Percentiles rank a stretch among this genome's conserved stretches.
These are phyloP conservation scores for Polyodon spathula DNA, from an alignment of 2,113 vertebrate species.

Conservation along the genomic window DNA sequence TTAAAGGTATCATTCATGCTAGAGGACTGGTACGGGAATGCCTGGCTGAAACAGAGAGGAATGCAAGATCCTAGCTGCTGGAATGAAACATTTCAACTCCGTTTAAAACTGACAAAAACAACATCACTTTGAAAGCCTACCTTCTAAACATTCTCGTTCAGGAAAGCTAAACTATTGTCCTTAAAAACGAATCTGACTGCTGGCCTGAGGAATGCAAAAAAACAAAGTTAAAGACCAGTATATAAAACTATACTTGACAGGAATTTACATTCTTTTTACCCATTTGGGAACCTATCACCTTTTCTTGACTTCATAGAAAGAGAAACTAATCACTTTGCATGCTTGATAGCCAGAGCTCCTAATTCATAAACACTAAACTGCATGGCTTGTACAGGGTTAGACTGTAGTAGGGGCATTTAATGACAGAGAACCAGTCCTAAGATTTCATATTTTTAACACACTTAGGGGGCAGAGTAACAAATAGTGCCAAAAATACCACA, in stretches of 20 bases:
- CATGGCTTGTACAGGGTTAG: slow-evolving; percentile 74
- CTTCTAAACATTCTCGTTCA: slow-evolving; percentile 6
- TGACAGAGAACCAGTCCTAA: slow-evolving; percentile 37
- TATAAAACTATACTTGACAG: slow-evolving; percentile 20
- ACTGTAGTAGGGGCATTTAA: slow-evolving; percentile 50
- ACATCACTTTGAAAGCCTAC: slow-evolving; percentile 10
- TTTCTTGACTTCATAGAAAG: slow-evolving; percentile 20
- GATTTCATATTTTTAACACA: slow-evolving; percentile 29
- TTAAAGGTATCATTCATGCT: slow-evolving; percentile 88
- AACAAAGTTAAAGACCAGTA: slow-evolving; percentile 7
- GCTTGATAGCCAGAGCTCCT: slow-evolving; percentile 54
- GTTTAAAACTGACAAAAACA: slow-evolving; percentile 15
- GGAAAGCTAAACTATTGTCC: slow-evolving; percentile 17
- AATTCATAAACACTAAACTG: slow-evolving; percentile 53
- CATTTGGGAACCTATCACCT: slow-evolving; percentile 23
- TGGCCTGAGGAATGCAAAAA: slow-evolving; percentile 9
- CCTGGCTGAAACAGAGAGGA: slow-evolving; percentile 91
- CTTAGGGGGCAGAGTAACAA: slow-evolving; percentile 24
- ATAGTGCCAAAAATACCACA: slow-evolving; percentile 49
- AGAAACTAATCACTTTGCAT: slow-evolving; percentile 48
- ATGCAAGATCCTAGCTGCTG: slow-evolving; percentile 79
- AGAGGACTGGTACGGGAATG: slow-evolving; percentile 92
- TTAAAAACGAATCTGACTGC: slow-evolving; percentile 13
- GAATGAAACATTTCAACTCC: slow-evolving; percentile 19
- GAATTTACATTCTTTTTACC: slow-evolving; percentile 20